Percentiles rank a stretch among this genome's conserved stretches.
Conservation (phyloP, 2,113 vertebrate species). For the Morone saxatilis region DNA sequence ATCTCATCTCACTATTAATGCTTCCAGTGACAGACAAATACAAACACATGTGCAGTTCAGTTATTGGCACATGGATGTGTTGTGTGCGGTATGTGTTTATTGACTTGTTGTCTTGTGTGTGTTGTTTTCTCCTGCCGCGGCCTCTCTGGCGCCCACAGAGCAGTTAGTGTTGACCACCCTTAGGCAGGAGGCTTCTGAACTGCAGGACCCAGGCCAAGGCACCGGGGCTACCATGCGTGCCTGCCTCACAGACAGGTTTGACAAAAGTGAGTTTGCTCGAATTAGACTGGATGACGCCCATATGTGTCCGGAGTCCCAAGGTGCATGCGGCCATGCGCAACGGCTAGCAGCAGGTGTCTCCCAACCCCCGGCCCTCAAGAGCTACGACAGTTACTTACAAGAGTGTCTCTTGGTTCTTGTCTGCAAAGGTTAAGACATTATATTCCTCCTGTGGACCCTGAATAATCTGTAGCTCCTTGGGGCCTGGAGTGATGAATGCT, state of each 20-base stretch:
- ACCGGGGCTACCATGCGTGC: conserved; percentile 80
- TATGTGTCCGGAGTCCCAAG: conserved; percentile 54
- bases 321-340: conserved; percentile 75
- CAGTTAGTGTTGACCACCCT: conserved; percentile 89
- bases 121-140: conserved; percentile 80
- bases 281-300: conserved; percentile 71
- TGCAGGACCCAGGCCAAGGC: conserved; percentile 80
- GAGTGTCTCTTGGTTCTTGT: conserved; percentile 35
- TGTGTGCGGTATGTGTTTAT: conserved; percentile 60
- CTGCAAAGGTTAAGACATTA: conserved; percentile 48
- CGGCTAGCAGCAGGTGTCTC: conserved; percentile 50
- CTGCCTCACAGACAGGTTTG: conserved; percentile 85
- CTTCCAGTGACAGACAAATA: conserved; percentile 23
- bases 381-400: conserved; percentile 58
- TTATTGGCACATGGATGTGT: conserved; percentile 29
- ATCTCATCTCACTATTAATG: conserved; percentile 19
- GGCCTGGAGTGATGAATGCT: conserved; percentile 74
- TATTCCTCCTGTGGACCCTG: conserved; percentile 40
- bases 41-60: conserved; percentile 43
- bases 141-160: conserved; percentile 80
- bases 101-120: conserved; percentile 77
- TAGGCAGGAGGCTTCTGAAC: conserved; percentile 85
- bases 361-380: conserved; percentile 73
- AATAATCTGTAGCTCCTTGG: conserved; percentile 75
- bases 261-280: conserved; percentile 87